Base-by-base conservation (phyloP, 2,113 vertebrate species). In the Corvus hawaiiensis region DNA sequence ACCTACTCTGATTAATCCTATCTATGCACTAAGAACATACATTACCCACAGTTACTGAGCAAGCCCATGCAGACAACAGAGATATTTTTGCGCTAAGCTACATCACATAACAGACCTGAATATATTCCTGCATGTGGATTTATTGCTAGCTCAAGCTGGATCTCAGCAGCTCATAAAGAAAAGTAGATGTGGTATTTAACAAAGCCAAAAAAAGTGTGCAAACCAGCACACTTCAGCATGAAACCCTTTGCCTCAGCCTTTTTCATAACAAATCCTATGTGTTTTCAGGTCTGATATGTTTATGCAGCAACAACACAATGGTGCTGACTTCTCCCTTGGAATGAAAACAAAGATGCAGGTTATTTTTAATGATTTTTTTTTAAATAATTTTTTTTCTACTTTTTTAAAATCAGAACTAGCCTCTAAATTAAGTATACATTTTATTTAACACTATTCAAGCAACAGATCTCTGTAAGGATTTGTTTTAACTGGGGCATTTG, bases 311-410 rank as follows among this genome's bases (percentile, higher is more conserved):
- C 19, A 84, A 8, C 35, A 64, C 20, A 56, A 13, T 21, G 16
- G 20, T 3, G 3, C 20, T 72, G 56, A 46, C 12, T 80, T 16
- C 52, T 78, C 28, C 58, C 11, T 63, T 81, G 39, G 5, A 82
- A 26, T 33, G 9, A 68, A 93, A 78, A 74, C 6, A 39, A 67
- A 88, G 19, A 39, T 20, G 6, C 6, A 39, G 43, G n/a, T 13
- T 80, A 59, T 37, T 81, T 71, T 54, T 56, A 87, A 26, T 41
- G 11, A 35, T 28, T 51, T 72, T 62, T 56, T 33, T 48, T 23
- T 13, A 37, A 0, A 1, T 7, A 13, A 19, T 61, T 11, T 24
- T 52, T n/a, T 51, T 26, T 48, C 13, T 43, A 10, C 13, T 32
- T 44, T 28, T 28, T 35, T 39, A 39, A 22, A 58, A 56, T 61